Evolutionary conservation across 2,888 invertebrate genomes (phyloP).

Genomic region (Nomada lathburiana): DNA sequence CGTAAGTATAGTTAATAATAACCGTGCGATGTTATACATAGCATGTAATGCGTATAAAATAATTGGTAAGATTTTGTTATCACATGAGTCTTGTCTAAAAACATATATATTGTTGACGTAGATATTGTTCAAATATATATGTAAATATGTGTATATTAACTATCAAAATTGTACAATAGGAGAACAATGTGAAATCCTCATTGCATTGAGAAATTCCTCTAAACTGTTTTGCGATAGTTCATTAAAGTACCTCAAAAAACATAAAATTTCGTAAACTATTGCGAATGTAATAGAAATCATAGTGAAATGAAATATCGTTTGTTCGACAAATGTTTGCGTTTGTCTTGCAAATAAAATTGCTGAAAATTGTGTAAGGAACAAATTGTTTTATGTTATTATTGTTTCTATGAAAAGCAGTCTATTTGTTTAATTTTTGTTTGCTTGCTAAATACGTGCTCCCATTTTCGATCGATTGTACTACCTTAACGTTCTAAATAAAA

Average conservation of each 20-base stretch:
- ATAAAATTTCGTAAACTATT: background rate
- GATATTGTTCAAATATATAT: background rate
- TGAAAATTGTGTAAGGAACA: background rate
- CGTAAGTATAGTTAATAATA: background rate
- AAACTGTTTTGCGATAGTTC: background rate
- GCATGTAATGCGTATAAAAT: background rate
- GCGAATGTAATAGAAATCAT: background rate
- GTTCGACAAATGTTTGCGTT: background rate
- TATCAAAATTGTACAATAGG: too few species aligned
- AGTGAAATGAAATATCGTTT: background rate
- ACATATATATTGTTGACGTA: background rate
- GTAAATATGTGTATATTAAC: background rate
- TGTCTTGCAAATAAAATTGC: background rate
- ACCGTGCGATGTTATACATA: background rate
- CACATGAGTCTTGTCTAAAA: too few species aligned
- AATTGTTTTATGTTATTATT: background rate
- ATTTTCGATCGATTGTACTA: constrained; percentile 1
- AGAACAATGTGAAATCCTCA: too few species aligned
- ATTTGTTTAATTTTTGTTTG: background rate
- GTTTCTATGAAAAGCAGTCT: background rate
- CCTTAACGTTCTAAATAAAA: background rate
- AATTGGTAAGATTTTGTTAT: background rate
- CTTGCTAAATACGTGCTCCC: background rate
- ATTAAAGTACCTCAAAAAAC: background rate
- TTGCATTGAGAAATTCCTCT: background rate